Evolutionary conservation across 2,888 invertebrate genomes (phyloP), one percentile per base, ranked within the genome.

Genomic region (Helicoverpa assulta): DNA sequence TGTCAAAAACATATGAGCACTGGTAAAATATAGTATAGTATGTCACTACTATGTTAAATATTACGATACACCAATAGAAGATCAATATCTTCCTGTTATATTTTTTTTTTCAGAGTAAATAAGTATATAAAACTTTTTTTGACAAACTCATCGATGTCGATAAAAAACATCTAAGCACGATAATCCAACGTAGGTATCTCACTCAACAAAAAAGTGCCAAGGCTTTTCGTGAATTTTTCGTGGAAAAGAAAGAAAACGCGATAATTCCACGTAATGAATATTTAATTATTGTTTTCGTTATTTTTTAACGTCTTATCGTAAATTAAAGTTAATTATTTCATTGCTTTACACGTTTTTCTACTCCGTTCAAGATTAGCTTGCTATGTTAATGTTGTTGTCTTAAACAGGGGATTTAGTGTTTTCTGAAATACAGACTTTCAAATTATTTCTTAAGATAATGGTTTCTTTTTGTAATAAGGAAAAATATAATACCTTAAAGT

Each of bases 231-330:
- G 81, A 87, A 89, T 85, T 89, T 89, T 86, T 76, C 81, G 78
- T 70, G 67, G 76, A 86, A 84, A 89, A 88, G 83, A 87, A 89
- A 90, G 85, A 83, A 86, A 89, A 89, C 86, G 89, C 87, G 90
- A 89, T 93, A 93, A 94, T 92, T 91, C 88, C 85, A 77, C 76
- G 86, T 92, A 93, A 94, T 94, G 93, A 94, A 93, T 94, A 93
- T 94, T 93, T 92, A 94, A 93, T 93, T 91, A 90, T 92, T 93
- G 89, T 92, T 93, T 90, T 90, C 86, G 71, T 86, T 87, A 50
- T 88, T 89, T 87, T 86, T 84, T 81, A 71, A 86, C 86, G 88
- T 86, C 89, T 88, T 85, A 89, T 86, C 89, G 86, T 90, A 88
- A 92, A 91, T 91, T 91, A 86, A 73, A 82, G 83, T 77, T 91